phyloP scores from a whole-genome alignment of 2,888 invertebrate species.

The Lacanobia oleracea region DNA sequence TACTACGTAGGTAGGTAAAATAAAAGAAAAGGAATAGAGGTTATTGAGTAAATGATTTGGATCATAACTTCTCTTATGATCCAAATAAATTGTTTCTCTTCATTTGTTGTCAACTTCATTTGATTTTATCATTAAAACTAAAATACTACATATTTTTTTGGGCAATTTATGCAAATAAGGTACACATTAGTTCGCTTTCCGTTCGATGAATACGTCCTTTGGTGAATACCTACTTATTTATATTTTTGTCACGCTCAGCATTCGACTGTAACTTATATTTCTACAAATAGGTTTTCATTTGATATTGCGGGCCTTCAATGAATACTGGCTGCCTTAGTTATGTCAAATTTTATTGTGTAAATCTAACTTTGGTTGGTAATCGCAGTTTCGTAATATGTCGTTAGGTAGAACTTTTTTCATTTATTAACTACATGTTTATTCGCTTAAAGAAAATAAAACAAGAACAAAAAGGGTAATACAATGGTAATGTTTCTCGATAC shows the following conservation, averaged over 20 bases:
- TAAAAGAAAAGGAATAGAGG: not conserved
- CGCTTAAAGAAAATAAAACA: not conserved
- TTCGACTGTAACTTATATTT: constrained; percentile 15
- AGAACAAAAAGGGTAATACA: not conserved
- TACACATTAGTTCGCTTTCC: not conserved
- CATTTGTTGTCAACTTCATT: no score
- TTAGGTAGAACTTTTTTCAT: constrained; percentile 1
- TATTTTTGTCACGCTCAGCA: constrained; percentile 25
- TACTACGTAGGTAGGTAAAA: not conserved
- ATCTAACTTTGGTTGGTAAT: constrained; percentile 9
- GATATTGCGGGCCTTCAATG: constrained; percentile 32
- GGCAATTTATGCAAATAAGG: not conserved
- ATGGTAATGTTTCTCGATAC: not conserved
- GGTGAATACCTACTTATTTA: not conserved
- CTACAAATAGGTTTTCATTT: constrained; percentile 31
- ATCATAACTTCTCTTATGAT: no score
- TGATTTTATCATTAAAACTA: not conserved
- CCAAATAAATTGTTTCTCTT: no score
- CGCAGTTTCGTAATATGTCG: constrained; percentile 19
- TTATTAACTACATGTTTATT: constrained; percentile 3
- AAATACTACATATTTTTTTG: no score
- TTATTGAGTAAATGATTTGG: not conserved
- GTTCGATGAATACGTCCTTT: not conserved
- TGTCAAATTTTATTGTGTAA: constrained; percentile 8
- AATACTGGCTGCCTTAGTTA: constrained; percentile 22